Evolutionary conservation across 2,888 invertebrate genomes (phyloP), one percentile per base, ranked within the genome.

Genomic region (Ochropacha duplaris): DNA sequence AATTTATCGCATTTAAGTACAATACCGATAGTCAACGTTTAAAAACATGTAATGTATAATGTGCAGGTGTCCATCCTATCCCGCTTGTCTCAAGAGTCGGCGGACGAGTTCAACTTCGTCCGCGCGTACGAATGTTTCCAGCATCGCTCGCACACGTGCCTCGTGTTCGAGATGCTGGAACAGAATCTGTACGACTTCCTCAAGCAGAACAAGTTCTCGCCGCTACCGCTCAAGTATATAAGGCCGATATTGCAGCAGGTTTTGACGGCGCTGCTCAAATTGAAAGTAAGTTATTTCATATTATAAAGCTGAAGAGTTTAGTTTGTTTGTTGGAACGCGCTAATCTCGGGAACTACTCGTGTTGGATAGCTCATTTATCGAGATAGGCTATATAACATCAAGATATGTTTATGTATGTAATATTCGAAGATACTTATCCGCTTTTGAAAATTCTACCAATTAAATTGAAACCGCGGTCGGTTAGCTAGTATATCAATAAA

Each of bases 171-270:
- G 94, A 99, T 99, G 99, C 95, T 99, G 78, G 99, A 99, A 86
- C 99, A 99, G 94, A 99, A 99, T 93, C 94, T 99, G 71, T 99
- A 99, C 92, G 99, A 99, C 94, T 99, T 99, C 92, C 95, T 99
- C 72, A 99, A 99, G 89, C 99, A 99, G 93, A 99, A 99, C 94
- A 99, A 99, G 94, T 99, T 99, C 93, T 98, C 98, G 83, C 99
- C 99, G 66, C 94, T 99, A 81, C 99, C 99, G 57, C 95, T 99
- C 71, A 99, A 99, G 88, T 99, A 98, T 90, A 99, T 99, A 91
- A 95, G 99, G 86, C 99, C 99, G 59, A 99, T 99, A 79, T 95
- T 99, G 79, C 99, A 99, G 93, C 99, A 99, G 94, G 99, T 99
- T 75, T 92, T 96, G 69, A 96, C 96, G 5, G 96, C 96, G 65